Evolutionary conservation across 2,797 vertebrate species (phyloP).

Genomic region (Acestrorhynchus altus): DNA sequence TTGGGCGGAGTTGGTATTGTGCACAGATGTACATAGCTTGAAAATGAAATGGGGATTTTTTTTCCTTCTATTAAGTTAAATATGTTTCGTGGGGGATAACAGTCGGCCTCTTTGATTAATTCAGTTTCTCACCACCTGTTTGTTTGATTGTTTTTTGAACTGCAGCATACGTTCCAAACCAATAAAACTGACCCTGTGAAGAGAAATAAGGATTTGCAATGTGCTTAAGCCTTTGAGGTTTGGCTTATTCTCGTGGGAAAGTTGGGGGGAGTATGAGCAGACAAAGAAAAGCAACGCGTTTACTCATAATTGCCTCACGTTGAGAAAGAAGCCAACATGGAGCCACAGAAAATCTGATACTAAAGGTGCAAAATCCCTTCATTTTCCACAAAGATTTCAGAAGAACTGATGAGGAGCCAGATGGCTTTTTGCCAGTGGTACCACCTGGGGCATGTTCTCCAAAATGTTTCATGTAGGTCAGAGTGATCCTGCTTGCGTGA

Average conservation of each 20-base stretch:
- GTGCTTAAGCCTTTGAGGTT: constrained; percentile 50
- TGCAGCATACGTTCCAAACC: constrained; percentile 5
- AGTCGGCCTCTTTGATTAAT: background rate
- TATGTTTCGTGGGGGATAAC: background rate
- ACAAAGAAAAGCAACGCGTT: background rate
- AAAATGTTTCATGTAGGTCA: constrained; percentile 18
- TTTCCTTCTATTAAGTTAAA: background rate
- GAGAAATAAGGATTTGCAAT: background rate
- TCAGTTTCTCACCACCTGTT: constrained; percentile 15
- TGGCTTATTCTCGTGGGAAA: constrained; percentile 22
- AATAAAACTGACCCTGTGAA: constrained; percentile 22
- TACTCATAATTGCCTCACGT: constrained; percentile 13
- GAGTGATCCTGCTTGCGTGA: background rate
- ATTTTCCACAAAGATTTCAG: background rate
- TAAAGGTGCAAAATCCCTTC: background rate
- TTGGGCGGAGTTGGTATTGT: background rate
- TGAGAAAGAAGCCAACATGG: background rate
- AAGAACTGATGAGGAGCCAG: background rate
- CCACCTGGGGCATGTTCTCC: constrained; percentile 1
- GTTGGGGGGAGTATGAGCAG: constrained; percentile 9
- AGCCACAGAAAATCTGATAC: background rate
- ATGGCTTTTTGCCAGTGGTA: background rate
- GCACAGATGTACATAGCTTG: background rate
- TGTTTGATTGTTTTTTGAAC: constrained; percentile 4
- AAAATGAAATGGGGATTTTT: background rate